Percentiles rank a stretch among this genome's conserved stretches.
These are phyloP conservation scores for Drosophila anceps DNA, from an alignment of 2,888 invertebrate genomes.

Conservation along the genomic window DNA sequence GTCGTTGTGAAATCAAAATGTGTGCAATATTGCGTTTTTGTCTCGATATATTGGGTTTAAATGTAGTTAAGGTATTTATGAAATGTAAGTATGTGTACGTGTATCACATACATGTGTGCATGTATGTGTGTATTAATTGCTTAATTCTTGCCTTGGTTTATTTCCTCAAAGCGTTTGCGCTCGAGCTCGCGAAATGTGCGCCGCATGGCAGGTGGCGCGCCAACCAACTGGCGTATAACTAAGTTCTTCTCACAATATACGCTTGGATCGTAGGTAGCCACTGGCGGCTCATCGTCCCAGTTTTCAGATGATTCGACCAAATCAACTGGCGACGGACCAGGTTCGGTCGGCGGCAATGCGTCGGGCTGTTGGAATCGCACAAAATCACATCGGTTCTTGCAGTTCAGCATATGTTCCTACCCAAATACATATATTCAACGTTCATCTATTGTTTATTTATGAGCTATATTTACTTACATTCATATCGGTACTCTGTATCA, in stretches of 20 bases:
- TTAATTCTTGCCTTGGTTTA: neutral
- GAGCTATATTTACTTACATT: neutral
- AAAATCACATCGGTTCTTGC: neutral
- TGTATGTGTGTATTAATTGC: neutral
- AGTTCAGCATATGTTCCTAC: slow-evolving; percentile 6
- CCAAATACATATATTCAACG: no score
- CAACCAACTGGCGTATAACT: neutral
- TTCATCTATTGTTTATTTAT: neutral
- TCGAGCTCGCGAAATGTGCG: slow-evolving; percentile 5
- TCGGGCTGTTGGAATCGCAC: neutral
- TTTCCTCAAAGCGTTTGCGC: neutral
- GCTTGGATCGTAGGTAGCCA: neutral
- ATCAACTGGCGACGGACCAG: accelerated
- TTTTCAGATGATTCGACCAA: neutral
- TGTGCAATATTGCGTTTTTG: neutral
- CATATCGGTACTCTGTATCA: neutral
- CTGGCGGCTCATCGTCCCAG: slow-evolving; percentile 29
- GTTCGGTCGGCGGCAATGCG: neutral
- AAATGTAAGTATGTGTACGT: neutral
- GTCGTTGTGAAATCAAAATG: neutral
- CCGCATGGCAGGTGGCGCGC: neutral
- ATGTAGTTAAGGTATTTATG: neutral
- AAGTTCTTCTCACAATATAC: slow-evolving; percentile 1
- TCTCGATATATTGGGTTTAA: neutral
- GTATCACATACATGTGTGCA: neutral